Percentiles rank a stretch among this genome's conserved stretches.
These are phyloP conservation scores for Mastomys coucha DNA, from an alignment of 2,113 vertebrate species.

Conservation along the genomic window DNA sequence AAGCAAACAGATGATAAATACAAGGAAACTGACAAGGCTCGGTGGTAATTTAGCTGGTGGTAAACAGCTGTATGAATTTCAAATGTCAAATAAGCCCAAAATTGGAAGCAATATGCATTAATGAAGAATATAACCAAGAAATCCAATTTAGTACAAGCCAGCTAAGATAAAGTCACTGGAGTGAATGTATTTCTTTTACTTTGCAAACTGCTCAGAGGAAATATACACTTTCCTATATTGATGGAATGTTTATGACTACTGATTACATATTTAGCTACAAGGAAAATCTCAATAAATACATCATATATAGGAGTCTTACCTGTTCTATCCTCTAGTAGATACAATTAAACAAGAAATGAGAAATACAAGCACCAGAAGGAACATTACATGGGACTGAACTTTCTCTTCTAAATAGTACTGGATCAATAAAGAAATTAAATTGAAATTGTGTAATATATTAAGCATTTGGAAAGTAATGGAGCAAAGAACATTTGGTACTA, in stretches of 20 bases:
- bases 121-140: slow-evolving; percentile 31
- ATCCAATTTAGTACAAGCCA: slow-evolving; percentile 4
- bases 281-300: slow-evolving; percentile 58
- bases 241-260: neutral
- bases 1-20: neutral
- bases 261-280: neutral
- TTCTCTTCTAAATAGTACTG: slow-evolving; percentile 60
- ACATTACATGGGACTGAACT: slow-evolving; percentile 23
- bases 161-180: neutral
- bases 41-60: neutral
- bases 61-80: slow-evolving; percentile 27
- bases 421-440: slow-evolving; percentile 64
- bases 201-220: slow-evolving; percentile 13
- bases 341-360: slow-evolving; percentile 40
- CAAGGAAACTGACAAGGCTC: neutral
- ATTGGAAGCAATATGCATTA: neutral
- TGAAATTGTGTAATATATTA: slow-evolving; percentile 41
- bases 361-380: slow-evolving; percentile 39
- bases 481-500: slow-evolving; percentile 9
- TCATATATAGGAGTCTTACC: slow-evolving; percentile 49
- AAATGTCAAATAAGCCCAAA: slow-evolving; percentile 40
- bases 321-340: neutral
- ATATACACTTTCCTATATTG: neutral
- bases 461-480: slow-evolving; percentile 44
- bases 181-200: slow-evolving; percentile 2